phyloP scores from a whole-genome alignment of 1,140 invertebrate species.

The Pseudoatta argentina region DNA sequence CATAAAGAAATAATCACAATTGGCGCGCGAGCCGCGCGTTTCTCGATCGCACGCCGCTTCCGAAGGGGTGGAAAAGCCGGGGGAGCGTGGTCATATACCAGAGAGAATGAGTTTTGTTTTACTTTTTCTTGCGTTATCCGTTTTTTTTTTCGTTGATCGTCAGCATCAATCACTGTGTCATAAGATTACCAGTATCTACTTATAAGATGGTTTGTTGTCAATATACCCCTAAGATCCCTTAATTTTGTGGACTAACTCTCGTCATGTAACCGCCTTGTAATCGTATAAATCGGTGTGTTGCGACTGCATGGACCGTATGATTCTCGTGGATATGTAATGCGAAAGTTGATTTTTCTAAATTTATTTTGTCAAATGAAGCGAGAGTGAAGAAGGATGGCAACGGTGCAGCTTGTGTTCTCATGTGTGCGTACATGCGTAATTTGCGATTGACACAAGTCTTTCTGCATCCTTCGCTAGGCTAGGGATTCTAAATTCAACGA shows the following conservation, averaged over 20 bases:
- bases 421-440: slow-evolving; percentile 37
- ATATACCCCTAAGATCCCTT: slow-evolving; percentile 57
- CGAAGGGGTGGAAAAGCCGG: background rate
- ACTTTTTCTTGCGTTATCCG: slow-evolving; percentile 19
- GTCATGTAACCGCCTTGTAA: slow-evolving; percentile 74
- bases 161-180: slow-evolving; percentile 74
- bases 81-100: slow-evolving; percentile 45
- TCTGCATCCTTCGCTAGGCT: slow-evolving; percentile 47
- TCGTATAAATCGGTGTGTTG: slow-evolving; percentile 67
- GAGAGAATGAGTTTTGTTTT: slow-evolving; percentile 18
- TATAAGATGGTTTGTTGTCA: slow-evolving; percentile 73
- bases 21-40: background rate
- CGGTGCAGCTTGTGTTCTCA: background rate
- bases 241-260: slow-evolving; percentile 72
- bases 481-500: slow-evolving; percentile 62
- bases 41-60: slow-evolving; percentile 28
- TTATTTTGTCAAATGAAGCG: slow-evolving; percentile 40
- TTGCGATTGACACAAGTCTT: slow-evolving; percentile 65
- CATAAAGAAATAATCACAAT: slow-evolving; percentile 13
- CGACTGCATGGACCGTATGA: slow-evolving; percentile 64
- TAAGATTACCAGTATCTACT: slow-evolving; percentile 74
- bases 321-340: slow-evolving; percentile 54
- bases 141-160: slow-evolving; percentile 35
- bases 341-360: slow-evolving; percentile 54
- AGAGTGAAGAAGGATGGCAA: slow-evolving; percentile 10